Evolutionary conservation across 2,888 invertebrate genomes (phyloP), one percentile per base, ranked within the genome.

Genomic region (Eledona agricola): DNA sequence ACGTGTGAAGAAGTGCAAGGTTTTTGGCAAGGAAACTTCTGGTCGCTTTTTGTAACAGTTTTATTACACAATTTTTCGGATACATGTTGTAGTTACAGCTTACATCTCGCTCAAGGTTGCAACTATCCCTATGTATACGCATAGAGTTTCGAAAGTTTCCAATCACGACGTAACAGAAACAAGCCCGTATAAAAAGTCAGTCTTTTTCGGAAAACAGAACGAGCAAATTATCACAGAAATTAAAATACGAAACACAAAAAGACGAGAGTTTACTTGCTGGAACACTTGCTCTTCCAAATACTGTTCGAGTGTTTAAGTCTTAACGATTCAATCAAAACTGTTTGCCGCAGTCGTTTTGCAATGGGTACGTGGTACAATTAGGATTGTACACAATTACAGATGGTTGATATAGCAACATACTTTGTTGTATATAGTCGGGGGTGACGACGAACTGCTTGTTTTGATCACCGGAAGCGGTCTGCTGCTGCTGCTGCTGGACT

Each of bases 381-480:
- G 76, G 76, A 70, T 76, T 76, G 65, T 73, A 76, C 59, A 77
- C 76, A 54, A 76, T 77, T 64, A 76, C 76, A 60, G 76, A 76
- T 65, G 75, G 74, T 67, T 75, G 75, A 65, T 72, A 75, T 64
- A 75, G 62, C 55, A 76, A 84, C 88, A 85, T 82, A 92, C 94
- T 93, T 83, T 95, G 93, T 74, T 94, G 93, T 64, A 95, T 93
- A 72, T 94, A 94, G 77, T 93, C 93, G 43, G 93, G 90, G 6
- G 94, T 94, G 55, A 95, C 83, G 63, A 93, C 88, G 78, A 94
- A 94, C 78, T 90, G 84, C 67, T 82, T 80, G 22, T 73, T 64
- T 40, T 71, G 64, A 23, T 76, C 68, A 53, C 73, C 65, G 54
- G 75, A 74, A 29, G 71, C 62, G 11, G 62, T 77, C 71, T 51